phyloP scores from a whole-genome alignment of 2,888 invertebrate species.

The Schizaphis graminum region DNA sequence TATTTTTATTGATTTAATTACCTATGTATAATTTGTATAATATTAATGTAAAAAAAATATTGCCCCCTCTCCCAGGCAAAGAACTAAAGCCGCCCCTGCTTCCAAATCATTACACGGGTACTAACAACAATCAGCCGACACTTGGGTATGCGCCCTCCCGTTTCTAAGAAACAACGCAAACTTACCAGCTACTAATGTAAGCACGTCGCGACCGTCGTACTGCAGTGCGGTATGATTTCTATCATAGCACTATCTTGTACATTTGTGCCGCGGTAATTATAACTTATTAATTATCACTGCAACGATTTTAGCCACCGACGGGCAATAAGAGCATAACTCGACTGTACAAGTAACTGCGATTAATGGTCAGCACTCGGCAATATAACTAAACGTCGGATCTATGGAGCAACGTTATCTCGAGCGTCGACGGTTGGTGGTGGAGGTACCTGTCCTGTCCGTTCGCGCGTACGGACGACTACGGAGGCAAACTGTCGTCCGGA shows the following conservation, averaged over 20 bases:
- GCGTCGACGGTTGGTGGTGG: background rate
- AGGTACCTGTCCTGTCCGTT: background rate
- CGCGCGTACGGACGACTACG: background rate
- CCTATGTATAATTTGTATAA: too few relatives aligned
- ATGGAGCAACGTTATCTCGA: background rate
- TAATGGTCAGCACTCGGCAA: background rate
- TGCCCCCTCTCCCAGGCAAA: too few relatives aligned
- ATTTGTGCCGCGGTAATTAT: background rate
- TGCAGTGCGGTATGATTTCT: background rate
- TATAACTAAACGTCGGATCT: background rate
- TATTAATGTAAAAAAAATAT: too few relatives aligned
- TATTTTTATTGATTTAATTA: too few relatives aligned
- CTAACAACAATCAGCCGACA: background rate
- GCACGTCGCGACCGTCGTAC: too few relatives aligned
- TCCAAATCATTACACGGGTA: background rate
- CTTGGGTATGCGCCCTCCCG: background rate
- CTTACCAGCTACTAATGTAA: background rate
- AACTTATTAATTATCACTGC: background rate
- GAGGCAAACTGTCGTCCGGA: background rate
- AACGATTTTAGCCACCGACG: background rate
- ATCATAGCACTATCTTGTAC: background rate
- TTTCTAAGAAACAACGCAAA: background rate
- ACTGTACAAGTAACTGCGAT: background rate
- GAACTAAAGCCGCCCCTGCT: too few relatives aligned
- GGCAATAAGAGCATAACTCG: background rate